Conservation (phyloP, 2,797 vertebrate species). For the Falco novaeseelandiae region DNA sequence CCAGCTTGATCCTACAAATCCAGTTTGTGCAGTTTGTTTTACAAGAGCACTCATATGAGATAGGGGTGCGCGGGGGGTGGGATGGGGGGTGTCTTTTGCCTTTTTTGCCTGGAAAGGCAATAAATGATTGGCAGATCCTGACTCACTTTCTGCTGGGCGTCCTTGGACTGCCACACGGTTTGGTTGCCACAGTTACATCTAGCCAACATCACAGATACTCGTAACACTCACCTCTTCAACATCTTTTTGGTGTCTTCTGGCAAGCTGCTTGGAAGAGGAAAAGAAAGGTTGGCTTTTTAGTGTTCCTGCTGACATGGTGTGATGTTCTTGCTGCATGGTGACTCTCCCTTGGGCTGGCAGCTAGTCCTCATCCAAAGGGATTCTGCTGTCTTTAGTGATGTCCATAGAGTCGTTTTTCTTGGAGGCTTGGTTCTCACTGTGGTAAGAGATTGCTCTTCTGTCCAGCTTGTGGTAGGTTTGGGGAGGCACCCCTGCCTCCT, state of each 20-base stretch:
- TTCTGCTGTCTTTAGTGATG: background rate
- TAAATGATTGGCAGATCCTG: background rate
- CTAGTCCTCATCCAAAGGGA: background rate
- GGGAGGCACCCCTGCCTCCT: background rate
- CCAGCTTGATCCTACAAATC: constrained; percentile 52
- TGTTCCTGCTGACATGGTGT: background rate
- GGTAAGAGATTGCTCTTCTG: background rate
- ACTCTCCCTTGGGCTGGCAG: background rate
- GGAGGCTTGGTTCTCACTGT: background rate
- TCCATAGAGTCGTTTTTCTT: background rate
- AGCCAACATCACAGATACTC: background rate
- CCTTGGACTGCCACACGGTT: background rate
- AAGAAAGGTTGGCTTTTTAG: background rate
- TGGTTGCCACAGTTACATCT: background rate
- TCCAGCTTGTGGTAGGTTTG: background rate
- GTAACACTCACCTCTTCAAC: background rate
- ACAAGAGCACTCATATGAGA: constrained; percentile 30
- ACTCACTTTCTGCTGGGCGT: background rate
- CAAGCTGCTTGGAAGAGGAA: background rate
- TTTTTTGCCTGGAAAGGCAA: background rate
- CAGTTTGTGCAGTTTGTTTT: constrained; percentile 28
- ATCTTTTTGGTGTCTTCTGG: background rate
- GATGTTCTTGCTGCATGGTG: background rate
- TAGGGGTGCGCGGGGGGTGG: background rate
- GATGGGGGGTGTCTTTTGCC: background rate